Percentiles rank a stretch among this genome's conserved stretches.
These are phyloP conservation scores for Ia io DNA, from an alignment of 2,113 vertebrate genomes.

Conservation along the genomic window DNA sequence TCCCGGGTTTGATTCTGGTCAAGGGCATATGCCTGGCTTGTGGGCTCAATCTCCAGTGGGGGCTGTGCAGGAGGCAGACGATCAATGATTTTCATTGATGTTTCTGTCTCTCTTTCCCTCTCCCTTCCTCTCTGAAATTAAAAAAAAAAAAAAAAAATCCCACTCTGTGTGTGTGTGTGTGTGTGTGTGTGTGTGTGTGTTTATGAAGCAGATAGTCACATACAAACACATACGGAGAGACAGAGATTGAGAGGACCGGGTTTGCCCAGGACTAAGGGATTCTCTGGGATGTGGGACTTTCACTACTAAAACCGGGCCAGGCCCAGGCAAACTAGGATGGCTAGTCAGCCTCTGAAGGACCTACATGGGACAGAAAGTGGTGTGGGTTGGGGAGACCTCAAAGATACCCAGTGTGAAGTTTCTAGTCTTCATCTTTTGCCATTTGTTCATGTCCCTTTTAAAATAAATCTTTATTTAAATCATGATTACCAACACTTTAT, in stretches of 20 bases:
- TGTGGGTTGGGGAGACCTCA: neutral
- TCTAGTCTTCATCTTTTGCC: neutral
- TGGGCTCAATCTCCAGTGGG: no score
- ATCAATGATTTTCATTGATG: no score
- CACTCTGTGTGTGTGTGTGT: neutral
- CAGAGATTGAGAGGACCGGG: neutral
- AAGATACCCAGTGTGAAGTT: neutral
- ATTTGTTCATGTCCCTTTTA: neutral
- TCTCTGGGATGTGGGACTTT: neutral
- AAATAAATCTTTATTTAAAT: conserved; percentile 8
- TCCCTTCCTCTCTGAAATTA: no score
- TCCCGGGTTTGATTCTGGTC: no score
- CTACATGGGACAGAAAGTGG: neutral
- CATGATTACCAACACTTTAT: neutral
- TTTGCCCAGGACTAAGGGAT: neutral
- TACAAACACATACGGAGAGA: neutral
- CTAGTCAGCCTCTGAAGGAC: neutral
- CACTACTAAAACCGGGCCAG: neutral
- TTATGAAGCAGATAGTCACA: neutral
- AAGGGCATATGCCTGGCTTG: no score
- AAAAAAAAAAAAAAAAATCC: no score
- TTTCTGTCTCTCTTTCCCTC: no score
- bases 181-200: neutral
- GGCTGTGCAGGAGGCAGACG: no score
- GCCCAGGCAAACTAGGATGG: neutral